A percentile compares a stretch with the other conserved stretches of the same genome.
Conservation (phyloP, 2,113 vertebrate species). For the Callocephalon fimbriatum region DNA sequence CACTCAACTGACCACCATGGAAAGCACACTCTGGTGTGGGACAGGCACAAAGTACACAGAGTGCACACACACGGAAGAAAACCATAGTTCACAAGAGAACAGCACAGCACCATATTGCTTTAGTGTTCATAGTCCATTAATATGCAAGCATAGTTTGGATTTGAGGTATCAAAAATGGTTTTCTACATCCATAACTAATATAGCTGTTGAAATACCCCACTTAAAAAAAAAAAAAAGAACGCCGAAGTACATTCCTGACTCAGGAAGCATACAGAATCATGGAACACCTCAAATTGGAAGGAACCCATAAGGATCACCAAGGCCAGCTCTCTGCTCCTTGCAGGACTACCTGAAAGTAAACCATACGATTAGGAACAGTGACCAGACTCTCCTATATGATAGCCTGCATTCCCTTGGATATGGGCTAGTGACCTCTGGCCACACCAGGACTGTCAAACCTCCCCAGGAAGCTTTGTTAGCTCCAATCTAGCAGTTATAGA, state of each 20-base stretch:
- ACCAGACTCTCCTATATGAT: neutral
- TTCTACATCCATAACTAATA: neutral
- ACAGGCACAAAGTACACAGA: neutral
- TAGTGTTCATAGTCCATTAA: neutral
- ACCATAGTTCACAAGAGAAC: neutral
- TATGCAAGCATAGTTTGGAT: neutral
- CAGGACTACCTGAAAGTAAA: neutral
- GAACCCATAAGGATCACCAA: neutral
- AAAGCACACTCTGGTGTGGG: rapidly evolving
- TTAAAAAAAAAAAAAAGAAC: neutral
- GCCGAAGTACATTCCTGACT: neutral
- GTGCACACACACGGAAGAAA: neutral
- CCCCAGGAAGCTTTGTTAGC: neutral
- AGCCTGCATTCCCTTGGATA: neutral
- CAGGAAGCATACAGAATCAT: neutral
- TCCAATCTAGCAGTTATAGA: neutral
- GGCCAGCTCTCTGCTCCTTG: neutral
- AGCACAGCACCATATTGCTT: rapidly evolving
- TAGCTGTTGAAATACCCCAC: neutral
- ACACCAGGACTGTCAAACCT: neutral
- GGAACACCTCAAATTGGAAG: neutral
- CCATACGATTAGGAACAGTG: rapidly evolving
- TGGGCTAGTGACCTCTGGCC: neutral
- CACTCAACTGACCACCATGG: neutral
- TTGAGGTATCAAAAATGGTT: neutral